Evolutionary conservation across 2,113 vertebrate genomes (phyloP), one percentile per base, ranked within the genome.

Genomic region (Oncorhynchus masou): DNA sequence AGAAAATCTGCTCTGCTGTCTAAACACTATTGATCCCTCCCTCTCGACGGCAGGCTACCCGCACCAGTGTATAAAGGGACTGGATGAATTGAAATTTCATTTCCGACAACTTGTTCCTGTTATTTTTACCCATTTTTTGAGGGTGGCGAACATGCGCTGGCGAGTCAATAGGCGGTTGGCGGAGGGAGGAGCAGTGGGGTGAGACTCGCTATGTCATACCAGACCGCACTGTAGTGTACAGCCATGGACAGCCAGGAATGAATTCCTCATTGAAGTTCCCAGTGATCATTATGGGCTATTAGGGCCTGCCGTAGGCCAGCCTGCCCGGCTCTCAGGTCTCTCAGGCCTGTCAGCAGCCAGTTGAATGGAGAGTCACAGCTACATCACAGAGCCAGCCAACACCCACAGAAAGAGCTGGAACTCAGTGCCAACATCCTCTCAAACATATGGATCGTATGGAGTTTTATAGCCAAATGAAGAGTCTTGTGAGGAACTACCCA

Each of bases 1-100:
- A 95, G 95, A 95, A 95, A 94, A 92, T 93, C 94, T 95, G 92
- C 94, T 94, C 91, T 88, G 94, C 94, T 95, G 93, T 96, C 95
- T 97, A 95, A 98, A 95, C 94, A 94, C 93, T 96, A 95, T 96
- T 95, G 96, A 96, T 97, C 92, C 90, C 83, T 91, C 87, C 85
- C 94, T 93, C 93, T 94, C 90, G 88, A 91, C 90, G 88, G 93
- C 92, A 90, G 93, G 92, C 94, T 79, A 54, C 22, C 90, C 75
- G 86, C 91, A 91, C 92, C 93, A 93, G 93, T 95, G 94, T 95
- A 95, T 94, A 95, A 95, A 95, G 94, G 94, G 94, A 90, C 88
- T 94, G 94, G 92, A 93, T 94, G 94, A 95, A 96, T 95, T 95
- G 94, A 95, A 94, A 95, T 94, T 96, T 96, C 91, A 95, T 95